Percentiles rank a stretch among this genome's conserved stretches.
phyloP scores from a whole-genome alignment of 23 tunicate species.

The Trididemnum miniatum region DNA sequence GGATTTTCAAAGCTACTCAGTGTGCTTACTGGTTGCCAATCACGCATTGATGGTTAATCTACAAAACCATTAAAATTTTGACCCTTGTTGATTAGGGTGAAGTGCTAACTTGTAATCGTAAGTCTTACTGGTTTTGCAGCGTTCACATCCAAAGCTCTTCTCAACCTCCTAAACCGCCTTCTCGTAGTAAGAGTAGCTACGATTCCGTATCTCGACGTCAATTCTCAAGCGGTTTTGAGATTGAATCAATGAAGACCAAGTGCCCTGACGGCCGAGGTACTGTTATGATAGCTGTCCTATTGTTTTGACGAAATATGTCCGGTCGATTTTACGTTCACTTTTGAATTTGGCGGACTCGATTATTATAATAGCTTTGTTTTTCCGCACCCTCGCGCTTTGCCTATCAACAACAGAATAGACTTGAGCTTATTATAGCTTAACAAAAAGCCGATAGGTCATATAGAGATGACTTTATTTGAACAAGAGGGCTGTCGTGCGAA shows the following conservation, averaged over 20 bases:
- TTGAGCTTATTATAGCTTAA: not conserved
- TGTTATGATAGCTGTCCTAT: conserved; percentile 6
- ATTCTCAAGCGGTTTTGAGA: conserved; percentile 23
- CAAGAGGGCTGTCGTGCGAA: not conserved
- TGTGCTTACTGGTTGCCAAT: too few species aligned
- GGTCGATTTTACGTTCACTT: not conserved
- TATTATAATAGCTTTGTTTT: not conserved
- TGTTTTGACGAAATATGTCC: not conserved
- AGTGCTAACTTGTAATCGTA: too few species aligned
- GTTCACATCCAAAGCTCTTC: not conserved
- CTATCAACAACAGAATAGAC: not conserved
- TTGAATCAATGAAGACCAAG: conserved; percentile 26
- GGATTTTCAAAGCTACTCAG: too few species aligned
- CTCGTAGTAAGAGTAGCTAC: conserved; percentile 67
- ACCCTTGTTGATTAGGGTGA: too few species aligned
- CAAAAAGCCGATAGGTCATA: not conserved
- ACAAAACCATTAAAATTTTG: too few species aligned
- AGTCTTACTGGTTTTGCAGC: not conserved
- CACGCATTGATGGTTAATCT: too few species aligned
- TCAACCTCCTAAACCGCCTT: conserved; percentile 67
- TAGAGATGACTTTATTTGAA: not conserved
- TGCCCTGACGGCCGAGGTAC: not conserved
- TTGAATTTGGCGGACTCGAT: not conserved
- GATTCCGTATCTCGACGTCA: conserved; percentile 53
- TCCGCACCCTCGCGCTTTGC: not conserved